Evolutionary conservation across 1,140 invertebrate genomes (phyloP), one percentile per base, ranked within the genome.

Genomic region (Subanguina moxae): DNA sequence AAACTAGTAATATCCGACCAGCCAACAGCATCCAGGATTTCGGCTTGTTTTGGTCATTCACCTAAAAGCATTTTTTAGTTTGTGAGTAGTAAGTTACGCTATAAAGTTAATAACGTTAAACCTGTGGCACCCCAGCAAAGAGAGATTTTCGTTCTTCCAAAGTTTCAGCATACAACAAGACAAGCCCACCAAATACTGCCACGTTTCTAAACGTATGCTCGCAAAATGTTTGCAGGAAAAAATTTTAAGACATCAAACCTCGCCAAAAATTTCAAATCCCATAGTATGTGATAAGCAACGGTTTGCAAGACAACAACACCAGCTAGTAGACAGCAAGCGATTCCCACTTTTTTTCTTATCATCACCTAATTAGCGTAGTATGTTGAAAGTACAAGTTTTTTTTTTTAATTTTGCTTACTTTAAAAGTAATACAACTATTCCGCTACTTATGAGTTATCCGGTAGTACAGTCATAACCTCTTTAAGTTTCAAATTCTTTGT

Each of bases 21-120:
- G 92, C 90, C 1, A 99, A 85, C 85, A 97, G 94, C 80, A 99
- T 87, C 83, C 96, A 93, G 77, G 91, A 94, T 85, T 97, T 97
- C 19, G 93, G 94, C 80, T 94, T 96, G 85, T 98, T 98, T 72
- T 97, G 92, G 52, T 83, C 76, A 19, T 88, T 93, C 32, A 97
- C 84, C 32, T 38, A 38, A 38, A 38, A n/a, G n/a, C n/a, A n/a
- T n/a, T n/a, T n/a, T n/a, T n/a, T n/a, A n/a, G n/a, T n/a, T n/a
- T n/a, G n/a, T n/a, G n/a, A n/a, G n/a, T n/a, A n/a, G n/a, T n/a
- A n/a, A n/a, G n/a, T n/a, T n/a, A n/a, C n/a, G n/a, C n/a, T n/a
- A n/a, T n/a, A n/a, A n/a, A n/a, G n/a, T n/a, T n/a, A n/a, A n/a
- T n/a, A n/a, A n/a, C n/a, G n/a, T n/a, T n/a, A 38, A 5, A 38